These are phyloP conservation scores for Oryzias celebensis DNA, from an alignment of 2,113 vertebrate species.

Conservation along the genomic window DNA sequence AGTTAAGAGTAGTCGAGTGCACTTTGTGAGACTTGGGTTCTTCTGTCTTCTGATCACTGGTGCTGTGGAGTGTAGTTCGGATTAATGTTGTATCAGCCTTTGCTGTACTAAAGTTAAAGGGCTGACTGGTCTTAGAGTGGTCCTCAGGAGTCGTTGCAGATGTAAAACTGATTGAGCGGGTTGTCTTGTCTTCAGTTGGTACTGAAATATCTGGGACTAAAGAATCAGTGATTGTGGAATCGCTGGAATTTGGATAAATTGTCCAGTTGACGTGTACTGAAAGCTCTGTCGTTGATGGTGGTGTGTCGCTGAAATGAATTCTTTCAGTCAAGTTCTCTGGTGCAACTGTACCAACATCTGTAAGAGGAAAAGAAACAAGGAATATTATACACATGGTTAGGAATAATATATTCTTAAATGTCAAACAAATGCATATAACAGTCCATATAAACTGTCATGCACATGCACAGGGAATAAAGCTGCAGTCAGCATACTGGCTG, in stretches of 20 bases:
- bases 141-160: constrained; percentile 7
- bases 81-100: neutral
- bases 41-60: neutral
- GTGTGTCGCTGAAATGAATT: neutral
- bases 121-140: neutral
- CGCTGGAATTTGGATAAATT: neutral
- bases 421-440: too few relatives aligned
- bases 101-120: neutral
- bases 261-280: neutral
- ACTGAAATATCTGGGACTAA: too few relatives aligned
- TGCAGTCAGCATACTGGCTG: too few relatives aligned
- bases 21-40: neutral
- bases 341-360: constrained; percentile 25
- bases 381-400: neutral
- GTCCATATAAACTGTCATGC: too few relatives aligned
- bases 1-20: neutral
- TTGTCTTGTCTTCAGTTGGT: constrained; percentile 1
- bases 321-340: neutral
- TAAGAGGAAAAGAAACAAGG: neutral
- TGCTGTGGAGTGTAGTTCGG: constrained; percentile 3
- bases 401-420: too few relatives aligned
- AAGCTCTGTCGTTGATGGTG: neutral
- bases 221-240: neutral
- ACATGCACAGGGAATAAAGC: too few relatives aligned
- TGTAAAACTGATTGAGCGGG: constrained; percentile 3